Conservation (phyloP, 2,797 vertebrate species). For the Pangasius krempfi region DNA sequence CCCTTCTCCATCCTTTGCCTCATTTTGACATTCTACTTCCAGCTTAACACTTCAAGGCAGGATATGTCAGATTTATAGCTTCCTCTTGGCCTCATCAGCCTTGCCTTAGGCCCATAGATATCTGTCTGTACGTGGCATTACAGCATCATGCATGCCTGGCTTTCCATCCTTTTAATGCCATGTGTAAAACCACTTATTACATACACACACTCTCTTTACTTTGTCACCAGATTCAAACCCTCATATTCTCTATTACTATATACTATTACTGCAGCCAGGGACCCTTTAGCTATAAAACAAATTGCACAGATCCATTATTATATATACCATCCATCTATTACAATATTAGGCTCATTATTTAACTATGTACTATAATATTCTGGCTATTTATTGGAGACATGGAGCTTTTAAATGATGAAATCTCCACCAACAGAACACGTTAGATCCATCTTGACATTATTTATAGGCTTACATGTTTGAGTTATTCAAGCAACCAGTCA, state of each 20-base stretch:
- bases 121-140: constrained; percentile 30
- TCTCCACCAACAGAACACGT: too few relatives aligned
- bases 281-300: neutral
- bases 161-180: constrained; percentile 5
- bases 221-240: neutral
- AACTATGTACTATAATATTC: neutral
- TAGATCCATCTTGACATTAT: too few relatives aligned
- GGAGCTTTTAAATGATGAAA: neutral
- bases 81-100: constrained; percentile 23
- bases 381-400: neutral
- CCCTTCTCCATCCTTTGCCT: constrained; percentile 12
- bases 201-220: neutral
- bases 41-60: constrained; percentile 70
- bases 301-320: neutral
- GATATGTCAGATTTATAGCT: constrained; percentile 68
- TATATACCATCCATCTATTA: neutral
- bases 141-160: neutral
- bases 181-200: constrained; percentile 9
- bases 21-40: constrained; percentile 65
- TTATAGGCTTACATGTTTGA: neutral
- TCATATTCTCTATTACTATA: neutral
- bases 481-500: neutral
- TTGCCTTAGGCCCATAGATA: constrained; percentile 17
- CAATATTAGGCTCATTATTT: neutral
- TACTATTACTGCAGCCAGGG: neutral